Evolutionary conservation across 2,888 invertebrate genomes (phyloP).

Genomic region (Amiota minor): DNA sequence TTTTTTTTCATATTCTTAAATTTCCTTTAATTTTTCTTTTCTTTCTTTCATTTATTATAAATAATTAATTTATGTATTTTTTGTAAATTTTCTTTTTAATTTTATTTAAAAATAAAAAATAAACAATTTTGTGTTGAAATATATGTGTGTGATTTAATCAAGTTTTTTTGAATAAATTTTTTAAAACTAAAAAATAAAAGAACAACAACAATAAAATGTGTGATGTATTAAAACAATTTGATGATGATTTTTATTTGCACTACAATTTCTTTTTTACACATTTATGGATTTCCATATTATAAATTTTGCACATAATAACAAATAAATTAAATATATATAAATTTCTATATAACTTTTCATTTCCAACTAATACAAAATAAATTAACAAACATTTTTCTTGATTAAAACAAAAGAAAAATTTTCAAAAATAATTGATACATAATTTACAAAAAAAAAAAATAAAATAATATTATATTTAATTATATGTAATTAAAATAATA

Average conservation of each 20-base stretch:
- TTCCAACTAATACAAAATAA: slow-evolving; percentile 49
- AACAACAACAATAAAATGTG: slow-evolving; percentile 44
- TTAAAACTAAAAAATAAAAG: slow-evolving; percentile 35
- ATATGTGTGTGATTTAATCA: too few relatives aligned
- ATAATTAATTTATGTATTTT: too few relatives aligned
- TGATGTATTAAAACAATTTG: slow-evolving; percentile 48
- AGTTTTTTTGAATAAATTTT: slow-evolving; percentile 3
- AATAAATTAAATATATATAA: slow-evolving; percentile 38
- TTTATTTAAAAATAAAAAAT: too few relatives aligned
- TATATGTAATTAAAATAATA: too few relatives aligned
- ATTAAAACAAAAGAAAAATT: not conserved
- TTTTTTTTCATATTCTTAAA: slow-evolving; percentile 30
- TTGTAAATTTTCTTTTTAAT: too few relatives aligned
- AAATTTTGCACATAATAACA: slow-evolving; percentile 18
- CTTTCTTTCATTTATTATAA: too few relatives aligned
- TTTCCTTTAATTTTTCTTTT: slow-evolving; percentile 33
- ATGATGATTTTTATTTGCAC: slow-evolving; percentile 22
- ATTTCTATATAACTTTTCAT: slow-evolving; percentile 13
- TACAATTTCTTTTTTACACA: slow-evolving; percentile 36
- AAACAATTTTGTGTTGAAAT: too few relatives aligned
- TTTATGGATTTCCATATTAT: not conserved
- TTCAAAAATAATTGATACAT: not conserved
- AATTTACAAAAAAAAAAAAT: slow-evolving; percentile 19
- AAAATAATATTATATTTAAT: not conserved
- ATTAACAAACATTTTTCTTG: slow-evolving; percentile 49